phyloP scores from a whole-genome alignment of 2,113 vertebrate species.

The Aix galericulata region DNA sequence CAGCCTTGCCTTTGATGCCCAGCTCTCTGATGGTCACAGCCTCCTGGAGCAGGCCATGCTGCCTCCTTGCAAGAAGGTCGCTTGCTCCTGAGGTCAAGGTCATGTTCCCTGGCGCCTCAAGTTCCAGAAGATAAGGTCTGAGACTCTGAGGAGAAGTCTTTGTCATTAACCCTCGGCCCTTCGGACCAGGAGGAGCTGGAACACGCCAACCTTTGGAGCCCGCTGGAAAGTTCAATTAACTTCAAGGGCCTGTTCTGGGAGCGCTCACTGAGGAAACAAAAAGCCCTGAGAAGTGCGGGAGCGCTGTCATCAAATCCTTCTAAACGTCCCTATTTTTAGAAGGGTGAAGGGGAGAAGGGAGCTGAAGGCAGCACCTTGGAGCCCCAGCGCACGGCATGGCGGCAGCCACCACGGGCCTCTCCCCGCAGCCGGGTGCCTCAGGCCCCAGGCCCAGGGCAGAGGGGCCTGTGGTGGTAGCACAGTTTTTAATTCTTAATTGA shows the following conservation, averaged over 20 bases:
- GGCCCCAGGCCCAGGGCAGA: neutral
- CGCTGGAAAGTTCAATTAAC: conserved; percentile 4
- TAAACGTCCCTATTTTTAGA: conserved; percentile 48
- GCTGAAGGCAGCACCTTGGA: neutral
- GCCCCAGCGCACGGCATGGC: neutral
- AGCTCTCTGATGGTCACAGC: neutral
- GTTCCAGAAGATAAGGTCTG: neutral
- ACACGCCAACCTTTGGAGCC: neutral
- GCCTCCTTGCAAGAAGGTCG: neutral
- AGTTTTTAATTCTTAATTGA: neutral
- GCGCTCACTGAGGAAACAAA: neutral
- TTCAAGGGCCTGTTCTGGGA: conserved; percentile 18
- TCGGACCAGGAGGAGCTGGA: neutral
- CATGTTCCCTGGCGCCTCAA: neutral
- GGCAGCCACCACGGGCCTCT: neutral
- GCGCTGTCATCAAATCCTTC: conserved; percentile 42
- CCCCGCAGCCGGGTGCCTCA: neutral
- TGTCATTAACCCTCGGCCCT: conserved; percentile 8
- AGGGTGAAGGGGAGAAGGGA: neutral
- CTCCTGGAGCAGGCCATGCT: neutral
- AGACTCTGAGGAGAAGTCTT: neutral
- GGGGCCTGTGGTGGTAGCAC: neutral
- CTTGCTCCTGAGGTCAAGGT: neutral
- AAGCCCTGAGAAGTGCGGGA: conserved; percentile 8
- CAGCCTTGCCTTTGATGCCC: neutral